These are phyloP conservation scores for Folsomia candida DNA, from an alignment of 2,888 invertebrate species.

Conservation along the genomic window DNA sequence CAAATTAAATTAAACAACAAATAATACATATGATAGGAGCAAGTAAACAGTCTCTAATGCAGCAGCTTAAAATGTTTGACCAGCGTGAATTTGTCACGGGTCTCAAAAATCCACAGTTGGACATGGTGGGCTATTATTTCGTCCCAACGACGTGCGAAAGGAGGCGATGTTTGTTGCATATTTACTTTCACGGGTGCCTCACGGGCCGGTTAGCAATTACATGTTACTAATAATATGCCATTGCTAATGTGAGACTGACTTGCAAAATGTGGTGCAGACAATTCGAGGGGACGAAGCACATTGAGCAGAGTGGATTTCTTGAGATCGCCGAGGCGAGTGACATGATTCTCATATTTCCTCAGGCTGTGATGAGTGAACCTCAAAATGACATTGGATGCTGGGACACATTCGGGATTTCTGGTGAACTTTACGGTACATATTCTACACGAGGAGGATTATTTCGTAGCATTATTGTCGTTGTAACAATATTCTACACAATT, in stretches of 20 bases:
- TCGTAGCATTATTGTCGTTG: no score
- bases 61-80: slow-evolving; percentile 32
- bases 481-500: neutral
- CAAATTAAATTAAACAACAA: no score
- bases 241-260: neutral
- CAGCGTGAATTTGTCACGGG: slow-evolving; percentile 35
- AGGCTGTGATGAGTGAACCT: slow-evolving; percentile 20
- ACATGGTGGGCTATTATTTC: slow-evolving; percentile 34
- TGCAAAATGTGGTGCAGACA: slow-evolving; percentile 18
- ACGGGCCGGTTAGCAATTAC: slow-evolving; percentile 31
- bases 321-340: slow-evolving; percentile 37
- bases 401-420: slow-evolving; percentile 34
- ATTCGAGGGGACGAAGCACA: slow-evolving; percentile 32
- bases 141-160: slow-evolving; percentile 27
- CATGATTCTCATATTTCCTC: slow-evolving; percentile 43
- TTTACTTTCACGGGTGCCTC: slow-evolving; percentile 41
- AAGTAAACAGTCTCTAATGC: no score
- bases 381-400: slow-evolving; percentile 37
- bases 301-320: slow-evolving; percentile 32
- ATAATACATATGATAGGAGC: no score
- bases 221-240: neutral
- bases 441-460: no score
- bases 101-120: slow-evolving; percentile 21
- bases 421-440: slow-evolving; percentile 32
- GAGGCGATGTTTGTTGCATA: slow-evolving; percentile 31